Conservation (phyloP, 2,797 vertebrate genomes). For the Sebastes ruberrimus region DNA sequence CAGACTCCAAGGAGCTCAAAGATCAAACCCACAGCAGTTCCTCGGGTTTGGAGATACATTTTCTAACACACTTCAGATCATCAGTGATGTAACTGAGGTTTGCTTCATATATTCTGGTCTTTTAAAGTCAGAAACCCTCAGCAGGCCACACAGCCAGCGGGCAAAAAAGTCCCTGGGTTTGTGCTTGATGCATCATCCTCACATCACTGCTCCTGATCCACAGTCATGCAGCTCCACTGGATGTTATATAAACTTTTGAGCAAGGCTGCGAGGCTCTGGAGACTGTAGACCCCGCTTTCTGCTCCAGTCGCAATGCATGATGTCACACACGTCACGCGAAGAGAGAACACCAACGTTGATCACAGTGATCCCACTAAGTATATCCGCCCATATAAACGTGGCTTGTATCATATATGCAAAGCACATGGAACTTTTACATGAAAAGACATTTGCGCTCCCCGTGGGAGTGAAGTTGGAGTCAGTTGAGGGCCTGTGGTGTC, state of each 20-base stretch:
- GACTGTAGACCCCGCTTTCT: conserved; percentile 10
- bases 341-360: not conserved
- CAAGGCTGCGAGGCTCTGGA: conserved; percentile 11
- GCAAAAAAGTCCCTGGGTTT: not conserved
- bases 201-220: conserved; percentile 50
- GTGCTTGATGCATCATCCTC: conserved; percentile 40
- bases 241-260: conserved; percentile 52
- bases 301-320: conserved; percentile 12
- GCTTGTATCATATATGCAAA: not conserved
- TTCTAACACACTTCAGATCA: not conserved
- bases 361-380: not conserved
- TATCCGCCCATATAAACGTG: not conserved
- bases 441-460: no score
- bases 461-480: not conserved
- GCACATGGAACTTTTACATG: not conserved
- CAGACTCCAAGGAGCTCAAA: not conserved
- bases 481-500: not conserved
- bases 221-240: conserved; percentile 9
- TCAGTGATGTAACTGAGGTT: conserved; percentile 27
- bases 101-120: conserved; percentile 30
- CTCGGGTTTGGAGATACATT: not conserved
- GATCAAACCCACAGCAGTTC: not conserved
- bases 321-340: conserved; percentile 8
- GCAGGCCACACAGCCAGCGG: conserved; percentile 25
- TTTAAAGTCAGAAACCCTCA: conserved; percentile 18